Evolutionary conservation across 2,888 invertebrate species (phyloP), one percentile per base, ranked within the genome.

Genomic region (Polydrusus tereticollis): DNA sequence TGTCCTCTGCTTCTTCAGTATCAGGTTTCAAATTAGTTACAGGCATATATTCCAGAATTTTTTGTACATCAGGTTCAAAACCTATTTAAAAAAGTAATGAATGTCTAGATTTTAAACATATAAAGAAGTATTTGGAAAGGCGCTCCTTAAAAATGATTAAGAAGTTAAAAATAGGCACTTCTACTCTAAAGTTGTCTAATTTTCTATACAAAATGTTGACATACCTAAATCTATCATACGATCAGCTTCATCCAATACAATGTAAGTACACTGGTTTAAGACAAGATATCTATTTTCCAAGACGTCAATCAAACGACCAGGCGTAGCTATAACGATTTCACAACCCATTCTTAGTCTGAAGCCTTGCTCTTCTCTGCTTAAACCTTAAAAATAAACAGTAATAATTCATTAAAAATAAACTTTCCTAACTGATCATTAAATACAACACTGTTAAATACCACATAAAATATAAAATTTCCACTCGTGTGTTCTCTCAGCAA

Each of bases 301-400:
- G 0, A 99, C 99, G 86, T 99, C 99, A 76, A 99, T 97, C 50
- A 99, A 90, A 90, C 99, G 96, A 89, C 99, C 99, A 3, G 99
- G 99, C 0, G 99, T 99, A 1, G 99, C 99, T 81, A 99, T 99
- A 7, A 99, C 99, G 80, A 99, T 97, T 91, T 99, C 99, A 86
- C 99, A 99, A 50, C 99, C 99, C 87, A 98, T 90, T 77, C 99
- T 89, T 55, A 99, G 88, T 78, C 96, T 92, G 85, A 99, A 98
- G 58, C 99, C 99, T 89, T 99, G 99, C 65, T 99, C 99, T 86
- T 99, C 99, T 79, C 99, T 90, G 0, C 98, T 98, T 12, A 99
- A 88, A 87, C 96, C 74, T 74, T 29, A 43, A 65, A 64, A 26
- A 55, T 16, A 26, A 41, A 62, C 18, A 43, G 23, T 38, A 38